Base-by-base conservation (phyloP, 2,888 invertebrate genomes). In the Leucophora obtusa region DNA sequence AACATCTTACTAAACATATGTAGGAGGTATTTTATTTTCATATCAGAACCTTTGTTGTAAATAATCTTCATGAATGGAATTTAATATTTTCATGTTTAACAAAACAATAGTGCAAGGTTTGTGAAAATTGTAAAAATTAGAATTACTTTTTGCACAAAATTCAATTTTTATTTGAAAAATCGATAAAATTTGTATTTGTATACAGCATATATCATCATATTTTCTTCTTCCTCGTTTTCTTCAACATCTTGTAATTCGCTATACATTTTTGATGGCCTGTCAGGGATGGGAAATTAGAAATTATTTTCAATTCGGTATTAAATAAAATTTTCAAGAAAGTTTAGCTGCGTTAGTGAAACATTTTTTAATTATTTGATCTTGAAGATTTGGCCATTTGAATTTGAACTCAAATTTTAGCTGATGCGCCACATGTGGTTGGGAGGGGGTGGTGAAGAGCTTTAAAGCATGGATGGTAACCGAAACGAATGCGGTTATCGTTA, bases 151-250 rank as follows among this genome's bases (percentile, higher is more conserved):
- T 60, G 51, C 21, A 51, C 10, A 47, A 11, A 58, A 18, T 8
- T 24, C 18, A 63, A 59, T 63, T 21, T 51, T 66, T 9, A 50
- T 59, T 71, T 68, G 80, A 69, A 80, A 80, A 80, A 80, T 80
- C 80, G 63, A 80, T 80, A 80, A 72, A 75, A 62, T 63, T 79
- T 7, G n/a, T 72, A 63, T 72, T 72, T 72, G 56, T 58, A 68
- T 70, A 76, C 76, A 65, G 60, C 62, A 59, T 71, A 70, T 65
- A n/a, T 71, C 68, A 59, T 63, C 60, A 72, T 60, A 7, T 62
- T 66, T 72, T 14, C 35, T 54, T 53, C 24, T 35, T 77, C 60
- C 65, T 38, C 28, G 51, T 43, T 14, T 56, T 63, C 47, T 33
- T 24, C 35, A 17, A 3, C 53, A 21, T n/a, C 14, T 35, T 2